These are phyloP conservation scores for Aphrocallistes beatrix DNA, from an alignment of 37 sponge, comb jelly and placozoan genomes.

Conservation along the genomic window DNA sequence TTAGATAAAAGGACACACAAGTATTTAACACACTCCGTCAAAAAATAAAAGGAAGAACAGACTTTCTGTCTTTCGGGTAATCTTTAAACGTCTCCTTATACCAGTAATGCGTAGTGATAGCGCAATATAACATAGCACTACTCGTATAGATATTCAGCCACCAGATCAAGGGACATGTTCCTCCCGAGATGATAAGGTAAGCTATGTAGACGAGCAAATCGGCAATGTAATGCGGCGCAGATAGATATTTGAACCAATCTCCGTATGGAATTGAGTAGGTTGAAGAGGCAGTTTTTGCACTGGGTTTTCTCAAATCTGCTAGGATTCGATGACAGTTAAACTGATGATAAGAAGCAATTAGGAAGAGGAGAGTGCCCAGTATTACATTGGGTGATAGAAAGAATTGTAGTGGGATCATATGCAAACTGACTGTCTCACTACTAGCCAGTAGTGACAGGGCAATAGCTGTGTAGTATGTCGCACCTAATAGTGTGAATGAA, in stretches of 20 bases:
- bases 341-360: slow-evolving; percentile 57
- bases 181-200: slow-evolving; percentile 23
- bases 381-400: neutral
- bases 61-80: neutral
- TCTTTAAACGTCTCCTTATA: neutral
- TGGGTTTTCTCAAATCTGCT: slow-evolving; percentile 31
- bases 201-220: slow-evolving; percentile 58
- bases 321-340: slow-evolving; percentile 55
- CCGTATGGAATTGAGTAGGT: slow-evolving; percentile 45
- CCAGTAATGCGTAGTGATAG: neutral
- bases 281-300: neutral
- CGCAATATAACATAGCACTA: neutral
- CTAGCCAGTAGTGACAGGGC: neutral
- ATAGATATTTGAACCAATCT: slow-evolving; percentile 67
- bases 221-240: slow-evolving; percentile 57
- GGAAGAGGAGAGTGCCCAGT: slow-evolving; percentile 35
- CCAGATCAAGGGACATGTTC: neutral
- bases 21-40: no score
- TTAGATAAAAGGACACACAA: no score
- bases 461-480: neutral
- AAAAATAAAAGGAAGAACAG: neutral
- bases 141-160: neutral
- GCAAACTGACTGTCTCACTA: neutral
- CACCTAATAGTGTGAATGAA: slow-evolving; percentile 38
- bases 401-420: neutral